Evolutionary conservation across 1,140 invertebrate species (phyloP).

Genomic region (Dufourea novaeangliae): DNA sequence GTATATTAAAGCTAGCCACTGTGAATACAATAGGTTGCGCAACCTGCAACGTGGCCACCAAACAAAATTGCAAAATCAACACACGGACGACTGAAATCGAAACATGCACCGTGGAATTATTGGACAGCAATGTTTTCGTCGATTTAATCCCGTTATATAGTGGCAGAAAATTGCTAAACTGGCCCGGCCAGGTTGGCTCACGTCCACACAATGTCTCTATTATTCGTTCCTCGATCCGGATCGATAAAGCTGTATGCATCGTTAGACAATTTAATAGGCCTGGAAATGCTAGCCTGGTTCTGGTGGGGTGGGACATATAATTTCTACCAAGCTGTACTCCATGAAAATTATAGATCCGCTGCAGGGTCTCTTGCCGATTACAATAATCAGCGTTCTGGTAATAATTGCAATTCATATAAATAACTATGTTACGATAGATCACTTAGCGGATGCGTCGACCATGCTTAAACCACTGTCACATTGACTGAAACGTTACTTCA

Average conservation of each 20-base stretch:
- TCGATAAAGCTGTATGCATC: constrained; percentile 20
- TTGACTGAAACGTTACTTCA: no score
- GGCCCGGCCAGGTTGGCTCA: not conserved
- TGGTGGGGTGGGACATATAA: not conserved
- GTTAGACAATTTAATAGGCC: constrained; percentile 16
- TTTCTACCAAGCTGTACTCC: not conserved
- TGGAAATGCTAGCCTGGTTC: not conserved
- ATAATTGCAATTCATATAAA: no score
- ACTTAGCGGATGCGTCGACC: no score
- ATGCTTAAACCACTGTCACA: no score
- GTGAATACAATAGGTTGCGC: not conserved
- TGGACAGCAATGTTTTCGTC: not conserved
- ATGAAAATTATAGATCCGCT: not conserved
- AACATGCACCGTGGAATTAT: not conserved
- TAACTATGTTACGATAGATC: no score
- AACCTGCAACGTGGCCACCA: not conserved
- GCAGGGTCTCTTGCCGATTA: no score
- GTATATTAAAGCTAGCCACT: not conserved
- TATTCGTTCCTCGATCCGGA: constrained; percentile 25
- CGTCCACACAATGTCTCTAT: constrained; percentile 29
- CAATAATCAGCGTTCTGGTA: no score
- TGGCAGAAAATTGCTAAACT: constrained; percentile 6
- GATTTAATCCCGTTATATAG: not conserved
- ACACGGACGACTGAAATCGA: not conserved
- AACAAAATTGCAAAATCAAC: constrained; percentile 6